Percentiles rank a stretch among this genome's conserved stretches.
Evolutionary conservation across 2,797 vertebrate species (phyloP).

Genomic region (Hoplostethus atlanticus): DNA sequence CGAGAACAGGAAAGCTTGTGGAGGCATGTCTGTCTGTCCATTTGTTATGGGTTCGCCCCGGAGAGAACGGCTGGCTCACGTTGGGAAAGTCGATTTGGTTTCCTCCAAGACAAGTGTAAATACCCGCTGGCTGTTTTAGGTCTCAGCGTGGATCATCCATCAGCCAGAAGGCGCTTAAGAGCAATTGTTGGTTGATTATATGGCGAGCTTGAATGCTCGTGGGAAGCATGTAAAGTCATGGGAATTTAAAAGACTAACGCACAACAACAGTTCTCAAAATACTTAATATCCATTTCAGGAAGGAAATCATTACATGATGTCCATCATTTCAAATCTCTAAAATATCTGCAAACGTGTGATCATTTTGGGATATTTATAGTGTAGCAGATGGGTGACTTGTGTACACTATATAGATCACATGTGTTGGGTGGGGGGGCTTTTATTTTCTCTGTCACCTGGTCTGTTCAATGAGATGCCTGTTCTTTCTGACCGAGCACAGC

Average conservation of each 20-base stretch:
- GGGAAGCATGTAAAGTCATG: slow-evolving; percentile 30
- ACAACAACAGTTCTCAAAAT: neutral
- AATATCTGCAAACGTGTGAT: neutral
- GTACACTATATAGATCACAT: slow-evolving; percentile 38
- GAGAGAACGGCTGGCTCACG: slow-evolving; percentile 51
- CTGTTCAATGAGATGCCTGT: no score
- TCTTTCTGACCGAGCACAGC: neutral
- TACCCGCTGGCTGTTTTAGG: slow-evolving; percentile 61
- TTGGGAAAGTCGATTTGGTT: slow-evolving; percentile 53
- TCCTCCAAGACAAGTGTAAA: slow-evolving; percentile 60
- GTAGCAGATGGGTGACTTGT: slow-evolving; percentile 49
- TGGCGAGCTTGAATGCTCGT: slow-evolving; percentile 18
- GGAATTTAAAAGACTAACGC: slow-evolving; percentile 10
- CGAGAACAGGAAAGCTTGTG: slow-evolving; percentile 35
- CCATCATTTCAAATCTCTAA: neutral
- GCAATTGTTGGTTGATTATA: slow-evolving; percentile 48
- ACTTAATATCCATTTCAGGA: neutral
- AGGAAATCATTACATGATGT: neutral
- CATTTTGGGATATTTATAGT: slow-evolving; percentile 19
- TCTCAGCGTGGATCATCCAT: slow-evolving; percentile 58
- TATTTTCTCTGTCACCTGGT: neutral
- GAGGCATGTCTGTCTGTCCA: slow-evolving; percentile 52
- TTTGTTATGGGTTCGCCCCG: slow-evolving; percentile 62
- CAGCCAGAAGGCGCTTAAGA: slow-evolving; percentile 35
- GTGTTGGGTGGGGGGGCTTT: slow-evolving; percentile 18